Conservation (phyloP, 1,140 invertebrate genomes). For the Goniozus legneri region DNA sequence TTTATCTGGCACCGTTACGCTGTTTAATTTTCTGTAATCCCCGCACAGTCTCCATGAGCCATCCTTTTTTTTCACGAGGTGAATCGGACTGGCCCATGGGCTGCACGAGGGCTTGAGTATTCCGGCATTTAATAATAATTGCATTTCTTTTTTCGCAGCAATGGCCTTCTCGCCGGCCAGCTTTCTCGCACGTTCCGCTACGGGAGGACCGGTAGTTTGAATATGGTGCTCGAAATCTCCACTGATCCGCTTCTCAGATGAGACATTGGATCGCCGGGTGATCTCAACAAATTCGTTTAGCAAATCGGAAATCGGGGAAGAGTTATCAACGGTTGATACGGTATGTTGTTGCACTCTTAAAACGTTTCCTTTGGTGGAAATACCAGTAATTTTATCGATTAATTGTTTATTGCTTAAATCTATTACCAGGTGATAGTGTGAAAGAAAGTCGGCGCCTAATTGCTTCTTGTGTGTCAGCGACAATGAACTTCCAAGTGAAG, state of each 20-base stretch:
- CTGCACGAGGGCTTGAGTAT: constrained; percentile 5
- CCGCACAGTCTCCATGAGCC: constrained; percentile 22
- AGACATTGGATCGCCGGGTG: constrained; percentile 10
- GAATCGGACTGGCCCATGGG: constrained; percentile 8
- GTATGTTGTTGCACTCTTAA: too few species aligned
- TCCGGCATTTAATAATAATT: constrained; percentile 1
- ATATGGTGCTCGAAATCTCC: constrained; percentile 12
- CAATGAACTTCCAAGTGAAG: constrained; percentile 35
- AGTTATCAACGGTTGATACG: constrained; percentile 9
- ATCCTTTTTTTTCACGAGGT: constrained; percentile 23
- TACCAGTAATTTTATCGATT: constrained; percentile 23
- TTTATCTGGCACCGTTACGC: constrained; percentile 36
- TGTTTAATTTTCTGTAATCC: constrained; percentile 27
- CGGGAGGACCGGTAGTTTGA: constrained; percentile 27
- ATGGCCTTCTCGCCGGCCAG: background rate
- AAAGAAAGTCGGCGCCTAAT: constrained; percentile 45
- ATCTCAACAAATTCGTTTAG: constrained; percentile 6
- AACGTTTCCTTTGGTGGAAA: background rate
- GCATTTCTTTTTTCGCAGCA: background rate
- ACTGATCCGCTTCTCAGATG: background rate
- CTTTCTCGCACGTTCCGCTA: background rate
- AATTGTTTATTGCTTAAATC: constrained; percentile 25
- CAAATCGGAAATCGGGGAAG: background rate
- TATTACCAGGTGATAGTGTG: constrained; percentile 26
- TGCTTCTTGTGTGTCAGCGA: constrained; percentile 33